phyloP scores from a whole-genome alignment of 2,888 invertebrate genomes.

The Calliphora vomitoria region DNA sequence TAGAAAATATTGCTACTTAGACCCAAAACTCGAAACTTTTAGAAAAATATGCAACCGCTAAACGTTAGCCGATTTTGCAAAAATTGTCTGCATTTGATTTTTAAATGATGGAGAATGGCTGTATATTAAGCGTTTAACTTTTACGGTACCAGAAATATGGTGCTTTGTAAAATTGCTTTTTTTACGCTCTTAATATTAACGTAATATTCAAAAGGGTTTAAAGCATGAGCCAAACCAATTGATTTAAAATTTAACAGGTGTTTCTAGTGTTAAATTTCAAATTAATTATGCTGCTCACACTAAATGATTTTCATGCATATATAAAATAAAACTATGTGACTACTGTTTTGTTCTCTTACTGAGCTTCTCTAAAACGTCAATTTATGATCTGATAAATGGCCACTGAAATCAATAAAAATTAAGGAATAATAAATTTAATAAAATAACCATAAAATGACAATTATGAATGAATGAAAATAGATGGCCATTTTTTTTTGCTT shows the following conservation, averaged over 20 bases:
- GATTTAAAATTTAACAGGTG: background rate
- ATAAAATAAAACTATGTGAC: background rate
- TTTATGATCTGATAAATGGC: constrained; percentile 58
- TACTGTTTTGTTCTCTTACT: background rate
- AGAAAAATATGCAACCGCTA: no score
- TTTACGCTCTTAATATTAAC: no score
- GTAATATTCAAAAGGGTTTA: no score
- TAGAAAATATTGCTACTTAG: no score
- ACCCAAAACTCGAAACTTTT: no score
- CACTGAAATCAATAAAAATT: constrained; percentile 33
- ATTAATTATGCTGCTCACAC: background rate
- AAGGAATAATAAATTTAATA: constrained; percentile 29
- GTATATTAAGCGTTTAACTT: no score
- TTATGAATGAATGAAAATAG: background rate
- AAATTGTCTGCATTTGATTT: no score
- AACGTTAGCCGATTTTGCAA: no score
- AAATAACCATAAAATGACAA: constrained; percentile 24
- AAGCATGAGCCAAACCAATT: background rate
- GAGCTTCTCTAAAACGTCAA: constrained; percentile 18
- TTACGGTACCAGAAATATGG: no score
- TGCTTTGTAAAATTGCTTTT: no score
- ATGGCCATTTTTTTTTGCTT: no score
- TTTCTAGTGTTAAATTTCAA: background rate
- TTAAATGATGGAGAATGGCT: no score
- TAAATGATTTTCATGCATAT: background rate